Evolutionary conservation across 2,113 vertebrate species (phyloP), one percentile per base, ranked within the genome.

Genomic region (Saccopteryx bilineata): DNA sequence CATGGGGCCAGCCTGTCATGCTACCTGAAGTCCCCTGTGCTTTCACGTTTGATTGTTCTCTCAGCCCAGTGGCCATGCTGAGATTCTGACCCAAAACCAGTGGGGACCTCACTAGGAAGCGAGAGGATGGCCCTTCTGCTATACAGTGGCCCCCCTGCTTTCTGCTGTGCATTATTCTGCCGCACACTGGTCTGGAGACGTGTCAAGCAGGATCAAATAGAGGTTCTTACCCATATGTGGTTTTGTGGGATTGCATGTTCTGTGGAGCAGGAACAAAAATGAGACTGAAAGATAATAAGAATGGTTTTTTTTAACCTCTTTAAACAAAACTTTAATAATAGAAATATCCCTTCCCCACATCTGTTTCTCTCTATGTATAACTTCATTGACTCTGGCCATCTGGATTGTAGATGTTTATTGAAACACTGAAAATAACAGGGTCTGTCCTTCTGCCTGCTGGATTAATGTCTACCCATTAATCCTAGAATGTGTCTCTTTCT

Each of bases 401-500:
- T 95, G 74, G 82, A 60, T 61, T 75, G 4, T 66, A 65, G 60
- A 26, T 50, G 33, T 88, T 58, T 56, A 84, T 18, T 65, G 83
- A 81, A 74, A 88, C 75, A n/a, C n/a, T 86, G 23, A 66, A 33
- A 89, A 18, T 61, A 48, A 81, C 23, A 21, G 6, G 8, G 23
- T 50, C 18, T 5, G 1, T 86, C 28, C 50, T 63, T 19, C 4
- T 4, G 66, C 24, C 52, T n/a, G 26, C 58, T 31, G 7, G 84
- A 56, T 52, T 39, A 39, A 31, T 24, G 4, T 33, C 19, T 56
- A 28, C 52, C 26, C 5, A 0, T 83, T 69, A 65, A 28, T 33
- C 18, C 56, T 2, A 31, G 0, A 2, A 28, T 0, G 2, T 0
- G 1, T 61, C 21, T n/a, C 12, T 54, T 80, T 60, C 48, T 50